Base-by-base conservation (phyloP, 2,797 vertebrate genomes). In the Sebastes hopkinsi region DNA sequence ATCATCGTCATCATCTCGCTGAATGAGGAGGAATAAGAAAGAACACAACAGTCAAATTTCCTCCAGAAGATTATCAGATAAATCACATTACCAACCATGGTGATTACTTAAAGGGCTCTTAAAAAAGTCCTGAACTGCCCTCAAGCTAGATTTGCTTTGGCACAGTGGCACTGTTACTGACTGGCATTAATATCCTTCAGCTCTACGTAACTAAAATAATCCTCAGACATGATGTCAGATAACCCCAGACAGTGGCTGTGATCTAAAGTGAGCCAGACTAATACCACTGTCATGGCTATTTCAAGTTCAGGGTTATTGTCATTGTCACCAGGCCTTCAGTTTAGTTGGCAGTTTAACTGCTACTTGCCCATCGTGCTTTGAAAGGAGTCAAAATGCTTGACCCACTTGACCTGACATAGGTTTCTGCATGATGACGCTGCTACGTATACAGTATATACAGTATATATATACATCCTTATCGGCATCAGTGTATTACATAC, bases 141-240 rank as follows among this genome's bases (percentile, higher is more conserved):
- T 70, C 1, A 8, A 1, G 36, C 6, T 27, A 60, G 14, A 38
- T 67, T 64, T 46, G 6, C 46, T 72, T 20, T 65, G 67, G 38
- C 55, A 83, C 72, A 23, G 69, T 54, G 64, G 9, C 64, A 55
- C 67, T 3, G 34, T 79, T 59, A 25, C 58, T 42, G 55, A 46
- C 54, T 32, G 34, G 61, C 10, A 46, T 73, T 55, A 75, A 59
- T 16, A 74, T 22, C 2, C 55, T 46, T 50, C 27, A 73, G 70
- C 34, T 61, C 58, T 34, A 73, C 30, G 73, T 23, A 14, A 54
- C 30, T 71, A 71, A 86, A 87, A 86, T 86, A 86, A 87, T 82
- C 72, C 77, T 56, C 67, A 80, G 72, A 85, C 76, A 74, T 70
- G 69, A 72, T 27, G 65, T 50, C 69, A 79, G 23, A 66, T 67